Evolutionary conservation across 1,140 invertebrate species (phyloP), one percentile per base, ranked within the genome.

Genomic region (Akabosia matsudoensis): DNA sequence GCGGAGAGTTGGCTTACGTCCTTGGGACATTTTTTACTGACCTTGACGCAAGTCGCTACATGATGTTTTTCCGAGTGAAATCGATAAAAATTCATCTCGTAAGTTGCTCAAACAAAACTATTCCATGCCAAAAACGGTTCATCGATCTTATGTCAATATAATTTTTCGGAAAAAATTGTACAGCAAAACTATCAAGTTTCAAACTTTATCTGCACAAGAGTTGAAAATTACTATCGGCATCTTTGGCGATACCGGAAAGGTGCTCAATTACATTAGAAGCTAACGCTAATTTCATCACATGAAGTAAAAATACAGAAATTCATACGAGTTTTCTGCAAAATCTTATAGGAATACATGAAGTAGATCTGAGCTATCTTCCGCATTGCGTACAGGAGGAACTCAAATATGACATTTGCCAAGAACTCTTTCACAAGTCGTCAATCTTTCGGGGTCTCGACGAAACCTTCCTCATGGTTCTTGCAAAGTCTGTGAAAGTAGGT

Each of bases 191-290:
- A 67, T 67, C 61, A 30, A 1, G 61, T 67, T 7, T 67, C 61
- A 7, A 31, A 67, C 22, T 67, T 67, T 30, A 67, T 67, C 31
- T 67, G 24, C 24, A 67, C 3, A 31, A 28, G 61, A 10, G 31
- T 30, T 0, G 31, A 73, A 33, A 77, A 79, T 33, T 81, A 81
- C 61, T 81, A 81, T 64, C 31, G 56, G 14, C 73, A 34, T 24
- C 37, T 81, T 2, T 81, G 80, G 80, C 79, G 76, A 45, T 79
- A 78, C 33, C 80, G 80, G 16, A 76, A 77, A 37, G 79, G 79
- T 76, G 75, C 74, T 4, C 64, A 76, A 1, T 28, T 22, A 71
- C 37, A 45, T 45, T 13, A 7, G 54, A 16, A n/a, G 14, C 45
- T 72, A 0, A 51, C 71, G 26, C 45, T 70, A 61, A 70, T 72